These are phyloP conservation scores for Eumacrocentrus americanus DNA, from an alignment of 2,888 invertebrate species.

Conservation along the genomic window DNA sequence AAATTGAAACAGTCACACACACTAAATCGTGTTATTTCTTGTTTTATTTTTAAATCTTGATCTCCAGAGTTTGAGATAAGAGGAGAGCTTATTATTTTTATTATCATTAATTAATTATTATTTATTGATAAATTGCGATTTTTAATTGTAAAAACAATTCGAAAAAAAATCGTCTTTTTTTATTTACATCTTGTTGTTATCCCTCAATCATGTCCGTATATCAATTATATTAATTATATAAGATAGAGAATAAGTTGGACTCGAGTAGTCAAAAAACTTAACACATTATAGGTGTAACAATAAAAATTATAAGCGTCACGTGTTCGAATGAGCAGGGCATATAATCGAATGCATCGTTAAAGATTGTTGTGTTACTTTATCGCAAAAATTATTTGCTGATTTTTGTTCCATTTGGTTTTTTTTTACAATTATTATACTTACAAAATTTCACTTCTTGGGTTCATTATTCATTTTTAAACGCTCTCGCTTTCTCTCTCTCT, in stretches of 20 bases:
- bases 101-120: not conserved
- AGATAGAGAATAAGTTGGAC: no score
- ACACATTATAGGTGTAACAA: not conserved
- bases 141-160: not conserved
- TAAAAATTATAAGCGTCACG: not conserved
- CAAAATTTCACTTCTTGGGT: not conserved
- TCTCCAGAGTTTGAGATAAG: slow-evolving; percentile 5
- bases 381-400: not conserved
- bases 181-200: no score
- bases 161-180: not conserved
- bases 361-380: slow-evolving; percentile 4
- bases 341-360: not conserved
- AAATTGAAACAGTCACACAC: not conserved
- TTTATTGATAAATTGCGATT: not conserved
- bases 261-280: not conserved
- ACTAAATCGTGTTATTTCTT: not conserved
- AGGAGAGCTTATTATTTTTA: slow-evolving; percentile 3
- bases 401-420: not conserved
- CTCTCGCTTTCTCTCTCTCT: not conserved
- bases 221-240: not conserved
- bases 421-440: not conserved
- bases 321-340: not conserved
- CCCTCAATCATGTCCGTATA: no score
- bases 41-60: not conserved
- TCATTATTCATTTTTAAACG: not conserved